A percentile compares a stretch with the other conserved stretches of the same genome.
These are phyloP conservation scores for Standfussiana lucernea DNA, from an alignment of 2,888 invertebrate genomes.

Conservation along the genomic window DNA sequence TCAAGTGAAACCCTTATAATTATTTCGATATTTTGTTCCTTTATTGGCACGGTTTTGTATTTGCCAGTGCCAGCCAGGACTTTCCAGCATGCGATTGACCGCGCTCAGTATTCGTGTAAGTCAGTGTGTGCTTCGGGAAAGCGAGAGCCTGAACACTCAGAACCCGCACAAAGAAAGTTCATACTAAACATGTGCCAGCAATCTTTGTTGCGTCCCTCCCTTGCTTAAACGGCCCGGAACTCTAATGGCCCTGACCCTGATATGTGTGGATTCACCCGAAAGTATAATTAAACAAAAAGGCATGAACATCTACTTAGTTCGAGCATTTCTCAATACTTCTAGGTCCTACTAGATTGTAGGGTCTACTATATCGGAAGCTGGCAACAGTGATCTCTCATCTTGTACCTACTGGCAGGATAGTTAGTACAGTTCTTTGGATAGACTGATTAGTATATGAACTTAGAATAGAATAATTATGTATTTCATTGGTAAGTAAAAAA, in stretches of 20 bases:
- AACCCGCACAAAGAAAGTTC: not conserved
- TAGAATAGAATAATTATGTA: too few relatives aligned
- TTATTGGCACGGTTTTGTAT: not conserved
- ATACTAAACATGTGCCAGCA: not conserved
- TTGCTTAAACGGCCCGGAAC: not conserved
- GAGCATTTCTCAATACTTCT: not conserved
- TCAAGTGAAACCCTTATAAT: not conserved
- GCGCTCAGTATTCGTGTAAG: not conserved
- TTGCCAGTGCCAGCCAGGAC: not conserved
- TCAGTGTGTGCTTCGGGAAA: not conserved
- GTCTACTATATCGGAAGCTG: not conserved
- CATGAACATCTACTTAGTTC: not conserved
- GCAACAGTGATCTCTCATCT: not conserved
- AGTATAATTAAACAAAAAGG: not conserved
- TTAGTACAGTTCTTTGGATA: slow-evolving; percentile 1
- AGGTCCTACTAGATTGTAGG: not conserved
- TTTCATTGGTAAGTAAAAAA: too few relatives aligned
- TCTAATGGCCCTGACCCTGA: not conserved
- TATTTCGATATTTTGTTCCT: not conserved
- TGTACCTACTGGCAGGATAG: not conserved
- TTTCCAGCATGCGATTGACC: not conserved
- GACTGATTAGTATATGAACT: not conserved
- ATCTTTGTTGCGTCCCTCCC: not conserved
- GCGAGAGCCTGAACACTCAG: not conserved
- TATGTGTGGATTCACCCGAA: not conserved